Conservation (phyloP, 2,888 invertebrate species). For the Torymus aiolomorphi region DNA sequence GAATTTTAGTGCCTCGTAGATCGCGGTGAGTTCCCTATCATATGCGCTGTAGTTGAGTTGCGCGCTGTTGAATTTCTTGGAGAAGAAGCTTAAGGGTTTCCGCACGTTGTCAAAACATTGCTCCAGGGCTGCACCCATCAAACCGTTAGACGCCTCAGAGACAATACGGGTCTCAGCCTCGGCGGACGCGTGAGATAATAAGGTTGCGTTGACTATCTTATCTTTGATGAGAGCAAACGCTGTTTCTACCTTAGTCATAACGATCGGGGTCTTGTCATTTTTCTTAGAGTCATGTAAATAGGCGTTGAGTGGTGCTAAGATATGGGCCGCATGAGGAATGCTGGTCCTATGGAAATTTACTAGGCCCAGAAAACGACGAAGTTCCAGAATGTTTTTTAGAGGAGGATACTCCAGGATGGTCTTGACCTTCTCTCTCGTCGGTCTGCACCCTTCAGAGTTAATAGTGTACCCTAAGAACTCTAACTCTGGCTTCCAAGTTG, state of each 20-base stretch:
- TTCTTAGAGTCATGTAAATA: constrained; percentile 28
- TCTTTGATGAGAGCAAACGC: constrained; percentile 53
- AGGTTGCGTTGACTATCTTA: constrained; percentile 52
- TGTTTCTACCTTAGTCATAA: constrained; percentile 51
- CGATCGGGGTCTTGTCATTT: constrained; percentile 19
- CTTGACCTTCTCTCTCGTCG: constrained; percentile 66
- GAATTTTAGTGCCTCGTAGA: background rate
- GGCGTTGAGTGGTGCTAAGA: constrained; percentile 68
- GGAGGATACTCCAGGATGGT: constrained; percentile 62
- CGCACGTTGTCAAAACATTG: background rate
- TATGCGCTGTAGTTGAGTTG: background rate
- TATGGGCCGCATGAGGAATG: constrained; percentile 67
- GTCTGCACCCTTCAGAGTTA: constrained; percentile 63
- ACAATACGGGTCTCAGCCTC: constrained; percentile 50
- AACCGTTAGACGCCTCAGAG: constrained; percentile 55
- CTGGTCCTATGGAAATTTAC: constrained; percentile 71
- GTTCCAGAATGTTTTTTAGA: constrained; percentile 60
- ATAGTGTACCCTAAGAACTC: constrained; percentile 66
- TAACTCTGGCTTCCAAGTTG: constrained; percentile 62
- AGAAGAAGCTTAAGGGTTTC: background rate
- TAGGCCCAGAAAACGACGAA: constrained; percentile 70
- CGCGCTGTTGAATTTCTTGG: background rate
- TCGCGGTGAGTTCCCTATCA: background rate
- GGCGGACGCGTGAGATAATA: constrained; percentile 49
- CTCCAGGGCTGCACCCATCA: background rate